Base-by-base conservation (phyloP, 2,888 invertebrate genomes). In the Melinopterus prodromus region DNA sequence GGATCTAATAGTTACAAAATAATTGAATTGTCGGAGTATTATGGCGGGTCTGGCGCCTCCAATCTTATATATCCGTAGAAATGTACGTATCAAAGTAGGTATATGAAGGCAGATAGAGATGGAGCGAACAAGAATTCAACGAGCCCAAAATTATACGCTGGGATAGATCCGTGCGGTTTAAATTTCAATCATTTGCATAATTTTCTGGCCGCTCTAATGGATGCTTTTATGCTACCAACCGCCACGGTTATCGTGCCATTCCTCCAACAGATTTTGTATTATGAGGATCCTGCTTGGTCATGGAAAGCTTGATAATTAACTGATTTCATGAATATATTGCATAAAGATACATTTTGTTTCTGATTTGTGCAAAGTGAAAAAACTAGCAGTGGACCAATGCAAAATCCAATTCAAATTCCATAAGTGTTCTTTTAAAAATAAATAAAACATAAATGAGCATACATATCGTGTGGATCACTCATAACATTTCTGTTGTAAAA, bases 131-230 rank as follows among this genome's bases (percentile, higher is more conserved):
- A 74, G 26, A 74, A 36, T 74, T 35, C 74, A 26, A 74, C 74
- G 74, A 74, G 74, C 35, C 74, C 15, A 74, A 37, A 35, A 74
- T 74, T 74, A 37, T 74, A 74, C 35, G n/a, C n/a, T 14, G 74
- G 35, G 37, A 74, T 74, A 35, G 74, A 74, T 74, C 16, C 74
- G 74, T 53, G 35, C 74, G 74, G 74, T 26, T 74, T 74, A 74
- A 74, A 74, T 74, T 74, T 74, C 74, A 74, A 74, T 74, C 37
- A 74, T 74, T 74, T 74, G 74, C 74, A 74, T 74, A 74, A 74
- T 74, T 74, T 74, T 53, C 53, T 53, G 2, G 53, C 53, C 53
- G 53, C 53, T 9, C 53, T 53, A 53, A 53, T 53, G 53, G 53
- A 53, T 53, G 53, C 53, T 53, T 53, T 53, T 53, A 53, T 53